Evolutionary conservation across 2,113 vertebrate species (phyloP).

Genomic region (Phylloscopus trochiloides): DNA sequence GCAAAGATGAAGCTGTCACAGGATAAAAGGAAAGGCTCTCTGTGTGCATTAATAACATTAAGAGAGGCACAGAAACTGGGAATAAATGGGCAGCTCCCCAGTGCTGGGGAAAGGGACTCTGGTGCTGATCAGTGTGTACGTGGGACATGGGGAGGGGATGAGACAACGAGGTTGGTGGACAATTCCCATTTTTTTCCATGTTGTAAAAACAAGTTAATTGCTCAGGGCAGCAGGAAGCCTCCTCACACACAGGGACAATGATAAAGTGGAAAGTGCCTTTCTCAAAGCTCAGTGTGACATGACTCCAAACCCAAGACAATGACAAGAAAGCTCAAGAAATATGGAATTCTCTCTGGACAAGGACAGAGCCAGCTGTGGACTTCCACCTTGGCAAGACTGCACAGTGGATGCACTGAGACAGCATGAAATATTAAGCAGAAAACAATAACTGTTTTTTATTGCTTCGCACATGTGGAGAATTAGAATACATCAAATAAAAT

Average conservation of each 20-base stretch:
- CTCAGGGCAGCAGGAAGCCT: neutral
- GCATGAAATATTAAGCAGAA: neutral
- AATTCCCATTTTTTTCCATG: neutral
- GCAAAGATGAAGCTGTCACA: neutral
- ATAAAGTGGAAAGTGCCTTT: neutral
- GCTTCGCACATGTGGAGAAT: neutral
- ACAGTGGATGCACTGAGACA: neutral
- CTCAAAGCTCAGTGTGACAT: neutral
- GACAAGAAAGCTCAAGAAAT: neutral
- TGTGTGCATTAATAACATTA: neutral
- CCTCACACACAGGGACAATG: accelerated
- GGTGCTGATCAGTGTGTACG: accelerated
- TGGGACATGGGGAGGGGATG: accelerated
- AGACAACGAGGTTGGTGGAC: neutral
- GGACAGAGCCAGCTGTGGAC: neutral
- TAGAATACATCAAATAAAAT: neutral
- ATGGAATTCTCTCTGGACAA: accelerated
- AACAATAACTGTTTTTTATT: neutral
- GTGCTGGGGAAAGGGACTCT: accelerated
- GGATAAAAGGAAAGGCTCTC: neutral
- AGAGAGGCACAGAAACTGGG: neutral
- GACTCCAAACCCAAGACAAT: accelerated
- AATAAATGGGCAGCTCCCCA: neutral
- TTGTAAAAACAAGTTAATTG: neutral
- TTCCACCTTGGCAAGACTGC: neutral